These are phyloP conservation scores for Acridotheres tristis DNA, from an alignment of 2,797 vertebrate genomes.

Conservation along the genomic window DNA sequence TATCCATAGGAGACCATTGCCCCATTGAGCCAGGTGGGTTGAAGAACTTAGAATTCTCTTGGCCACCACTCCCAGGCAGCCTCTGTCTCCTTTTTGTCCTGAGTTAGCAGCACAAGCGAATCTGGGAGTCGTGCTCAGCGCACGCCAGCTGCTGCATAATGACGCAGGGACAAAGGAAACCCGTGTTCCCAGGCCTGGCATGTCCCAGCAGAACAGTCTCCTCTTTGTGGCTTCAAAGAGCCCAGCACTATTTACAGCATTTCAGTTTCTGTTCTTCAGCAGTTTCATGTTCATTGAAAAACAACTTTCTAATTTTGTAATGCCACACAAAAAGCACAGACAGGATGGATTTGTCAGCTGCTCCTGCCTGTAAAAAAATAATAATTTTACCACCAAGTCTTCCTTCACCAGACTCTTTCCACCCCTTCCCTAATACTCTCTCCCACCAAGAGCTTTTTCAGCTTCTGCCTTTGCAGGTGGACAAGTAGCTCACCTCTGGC, in stretches of 20 bases:
- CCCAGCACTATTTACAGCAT: background rate
- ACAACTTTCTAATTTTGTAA: slow-evolving; percentile 25
- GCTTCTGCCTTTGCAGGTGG: background rate
- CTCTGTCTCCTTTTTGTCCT: background rate
- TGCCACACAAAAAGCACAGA: background rate
- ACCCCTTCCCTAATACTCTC: background rate
- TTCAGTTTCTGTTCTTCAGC: slow-evolving; percentile 23
- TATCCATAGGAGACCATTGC: background rate
- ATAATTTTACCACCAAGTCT: background rate
- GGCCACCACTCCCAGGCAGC: background rate
- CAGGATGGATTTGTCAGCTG: background rate
- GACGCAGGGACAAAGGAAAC: background rate
- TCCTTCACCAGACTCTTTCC: rapidly evolving
- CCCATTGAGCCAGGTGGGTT: background rate
- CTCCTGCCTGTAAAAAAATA: background rate
- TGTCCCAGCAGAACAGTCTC: slow-evolving; percentile 29
- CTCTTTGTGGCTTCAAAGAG: slow-evolving; percentile 44
- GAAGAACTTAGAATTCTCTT: background rate
- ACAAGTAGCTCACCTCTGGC: background rate
- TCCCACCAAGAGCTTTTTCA: background rate
- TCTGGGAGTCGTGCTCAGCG: background rate
- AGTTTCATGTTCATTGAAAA: slow-evolving; percentile 6
- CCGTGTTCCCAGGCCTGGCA: slow-evolving; percentile 37
- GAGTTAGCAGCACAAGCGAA: background rate
- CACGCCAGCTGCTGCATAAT: background rate